A percentile compares a stretch with the other conserved stretches of the same genome.
These are phyloP conservation scores for Melinopterus prodromus DNA, from an alignment of 2,888 invertebrate species.

Conservation along the genomic window DNA sequence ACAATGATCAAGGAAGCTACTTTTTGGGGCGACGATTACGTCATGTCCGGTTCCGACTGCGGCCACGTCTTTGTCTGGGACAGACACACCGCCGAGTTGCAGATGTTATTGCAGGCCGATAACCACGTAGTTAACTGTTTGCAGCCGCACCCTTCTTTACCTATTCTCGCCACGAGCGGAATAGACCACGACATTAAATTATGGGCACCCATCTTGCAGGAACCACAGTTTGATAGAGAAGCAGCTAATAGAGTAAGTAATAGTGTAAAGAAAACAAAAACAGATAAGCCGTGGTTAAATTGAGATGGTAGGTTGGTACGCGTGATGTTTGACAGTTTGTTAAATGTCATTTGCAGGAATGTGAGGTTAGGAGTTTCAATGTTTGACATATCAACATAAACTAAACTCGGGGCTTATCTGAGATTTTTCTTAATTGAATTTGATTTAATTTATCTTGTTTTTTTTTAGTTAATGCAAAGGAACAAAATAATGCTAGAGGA, in stretches of 20 bases:
- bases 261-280: not conserved
- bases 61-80: constrained; percentile 89
- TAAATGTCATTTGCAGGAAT: not conserved
- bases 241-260: constrained; percentile 70
- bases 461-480: constrained; percentile 72
- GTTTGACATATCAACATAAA: not conserved
- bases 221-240: constrained; percentile 68
- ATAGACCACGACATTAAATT: constrained; percentile 88
- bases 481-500: constrained; percentile 87
- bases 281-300: no score
- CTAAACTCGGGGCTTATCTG: not conserved
- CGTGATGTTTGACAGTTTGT: not conserved
- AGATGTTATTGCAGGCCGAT: constrained; percentile 82
- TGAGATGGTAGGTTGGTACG: no score
- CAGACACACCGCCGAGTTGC: constrained; percentile 71
- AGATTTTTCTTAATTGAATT: not conserved
- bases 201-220: constrained; percentile 76
- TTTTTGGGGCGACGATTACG: constrained; percentile 83
- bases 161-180: constrained; percentile 83
- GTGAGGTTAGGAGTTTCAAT: not conserved
- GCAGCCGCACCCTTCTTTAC: constrained; percentile 82
- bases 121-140: constrained; percentile 86
- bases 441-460: constrained; percentile 29
- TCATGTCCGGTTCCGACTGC: constrained; percentile 90
- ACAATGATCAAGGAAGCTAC: constrained; percentile 88